These are phyloP conservation scores for Brachionus sp. DNA, from an alignment of 1,140 invertebrate genomes.

Conservation along the genomic window DNA sequence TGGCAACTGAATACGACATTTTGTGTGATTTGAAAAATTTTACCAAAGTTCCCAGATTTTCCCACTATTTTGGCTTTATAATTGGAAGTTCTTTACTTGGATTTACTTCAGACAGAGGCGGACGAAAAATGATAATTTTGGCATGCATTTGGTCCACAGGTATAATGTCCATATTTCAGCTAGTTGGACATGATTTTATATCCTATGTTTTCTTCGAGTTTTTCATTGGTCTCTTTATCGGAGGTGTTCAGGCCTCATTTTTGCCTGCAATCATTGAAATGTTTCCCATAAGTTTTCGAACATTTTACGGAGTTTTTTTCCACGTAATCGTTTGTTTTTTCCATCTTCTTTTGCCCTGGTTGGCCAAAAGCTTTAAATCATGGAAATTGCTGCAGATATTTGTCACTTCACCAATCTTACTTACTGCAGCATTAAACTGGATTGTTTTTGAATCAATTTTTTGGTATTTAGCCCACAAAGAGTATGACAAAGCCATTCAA, in stretches of 20 bases:
- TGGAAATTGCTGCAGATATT: slow-evolving; percentile 44
- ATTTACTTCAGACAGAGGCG: slow-evolving; percentile 15
- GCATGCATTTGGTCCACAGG: slow-evolving; percentile 21
- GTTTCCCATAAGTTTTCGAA: slow-evolving; percentile 30
- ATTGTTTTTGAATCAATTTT: slow-evolving; percentile 37
- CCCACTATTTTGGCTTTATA: neutral
- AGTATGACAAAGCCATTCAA: slow-evolving; percentile 30
- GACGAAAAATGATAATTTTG: slow-evolving; percentile 43
- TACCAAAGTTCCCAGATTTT: neutral
- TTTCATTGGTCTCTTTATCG: slow-evolving; percentile 40
- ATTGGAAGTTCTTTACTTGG: slow-evolving; percentile 27
- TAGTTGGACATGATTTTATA: slow-evolving; percentile 45
- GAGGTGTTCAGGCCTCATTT: slow-evolving; percentile 15
- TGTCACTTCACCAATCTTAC: slow-evolving; percentile 8
- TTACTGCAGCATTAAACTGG: slow-evolving; percentile 25
- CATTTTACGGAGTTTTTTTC: slow-evolving; percentile 43
- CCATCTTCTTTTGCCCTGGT: slow-evolving; percentile 30
- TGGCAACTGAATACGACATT: neutral
- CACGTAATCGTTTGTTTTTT: neutral
- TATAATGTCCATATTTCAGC: slow-evolving; percentile 41
- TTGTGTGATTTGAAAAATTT: neutral
- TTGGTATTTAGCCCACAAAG: slow-evolving; percentile 41
- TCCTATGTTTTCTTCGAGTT: slow-evolving; percentile 37
- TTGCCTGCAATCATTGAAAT: slow-evolving; percentile 44
- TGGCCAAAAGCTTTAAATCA: neutral